Evolutionary conservation across 2,888 invertebrate species (phyloP), one percentile per base, ranked within the genome.

Genomic region (Macroteleia sp.): DNA sequence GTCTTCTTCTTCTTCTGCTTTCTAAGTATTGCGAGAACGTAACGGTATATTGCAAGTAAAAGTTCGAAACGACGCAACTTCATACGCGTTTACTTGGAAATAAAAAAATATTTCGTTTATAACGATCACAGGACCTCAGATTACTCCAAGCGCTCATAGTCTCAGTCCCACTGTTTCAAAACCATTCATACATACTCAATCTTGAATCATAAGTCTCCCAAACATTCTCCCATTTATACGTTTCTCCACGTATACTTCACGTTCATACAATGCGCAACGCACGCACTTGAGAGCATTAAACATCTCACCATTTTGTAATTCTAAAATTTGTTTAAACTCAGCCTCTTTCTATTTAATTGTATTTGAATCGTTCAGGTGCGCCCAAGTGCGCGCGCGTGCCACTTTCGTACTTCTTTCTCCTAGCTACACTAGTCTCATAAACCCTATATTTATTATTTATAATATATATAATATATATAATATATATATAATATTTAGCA

Each of bases 61-160:
- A 90, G 86, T 87, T 88, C 84, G 84, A 89, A 89, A 89, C 88
- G 88, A 89, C 87, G 89, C 84, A 84, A 83, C 81, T 84, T 82
- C 76, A 86, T 86, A 83, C 84, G 85, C 85, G 85, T 87, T 84
- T 85, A 89, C 88, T 86, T 88, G 87, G 90, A 90, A 91, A 91
- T 91, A 91, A 91, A 91, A 91, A 91, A 91, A 91, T 90, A 90
- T 90, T 89, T 90, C 88, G 89, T 89, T 90, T 90, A 90, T 91
- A 91, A 91, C 90, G 90, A 91, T 91, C 91, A 91, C 91, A 91
- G 91, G 90, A 90, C 91, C 91, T 91, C 91, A 89, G 91, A 91
- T 91, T 90, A 91, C 87, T 88, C 88, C 90, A 90, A 88, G 87
- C 90, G 87, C 87, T 87, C 88, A 62, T 84, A 81, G 77, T 81